phyloP scores from a whole-genome alignment of 1,140 invertebrate genomes.

The Uloborus diversus region DNA sequence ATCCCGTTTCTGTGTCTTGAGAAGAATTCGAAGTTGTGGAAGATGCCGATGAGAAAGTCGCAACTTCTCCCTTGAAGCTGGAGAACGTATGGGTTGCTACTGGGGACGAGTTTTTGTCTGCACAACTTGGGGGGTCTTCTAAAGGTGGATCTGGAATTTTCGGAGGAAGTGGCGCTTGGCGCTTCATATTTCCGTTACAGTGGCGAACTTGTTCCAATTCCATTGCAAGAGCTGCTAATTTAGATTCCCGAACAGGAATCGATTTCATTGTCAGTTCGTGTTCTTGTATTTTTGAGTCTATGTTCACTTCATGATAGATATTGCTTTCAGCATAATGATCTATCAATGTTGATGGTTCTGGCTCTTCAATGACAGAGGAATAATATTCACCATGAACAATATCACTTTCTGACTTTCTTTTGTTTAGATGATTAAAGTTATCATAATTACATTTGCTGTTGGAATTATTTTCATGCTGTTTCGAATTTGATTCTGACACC shows the following conservation, averaged over 20 bases:
- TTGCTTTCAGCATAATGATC: slow-evolving; percentile 52
- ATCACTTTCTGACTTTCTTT: not conserved
- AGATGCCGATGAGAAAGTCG: slow-evolving; percentile 41
- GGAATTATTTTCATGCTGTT: not conserved
- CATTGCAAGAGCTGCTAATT: slow-evolving; percentile 46
- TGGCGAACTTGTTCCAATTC: slow-evolving; percentile 51
- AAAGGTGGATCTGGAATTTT: slow-evolving; percentile 40
- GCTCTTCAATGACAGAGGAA: not conserved
- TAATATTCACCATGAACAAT: not conserved
- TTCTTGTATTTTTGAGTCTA: slow-evolving; percentile 18
- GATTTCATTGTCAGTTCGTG: not conserved
- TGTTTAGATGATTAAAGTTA: not conserved
- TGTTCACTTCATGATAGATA: slow-evolving; percentile 38
- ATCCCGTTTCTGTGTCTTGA: slow-evolving; percentile 49
- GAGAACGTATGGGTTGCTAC: slow-evolving; percentile 21
- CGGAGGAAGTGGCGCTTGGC: slow-evolving; percentile 49
- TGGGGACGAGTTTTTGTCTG: not conserved
- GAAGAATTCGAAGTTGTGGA: slow-evolving; percentile 48
- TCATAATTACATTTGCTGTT: not conserved
- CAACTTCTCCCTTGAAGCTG: slow-evolving; percentile 16
- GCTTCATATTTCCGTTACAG: slow-evolving; percentile 23
- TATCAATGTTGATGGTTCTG: not conserved
- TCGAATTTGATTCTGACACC: not conserved
- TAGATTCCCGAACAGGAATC: slow-evolving; percentile 24
- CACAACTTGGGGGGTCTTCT: slow-evolving; percentile 46